Evolutionary conservation across 2,797 vertebrate genomes (phyloP).

Genomic region (Distichodus sexfasciatus): DNA sequence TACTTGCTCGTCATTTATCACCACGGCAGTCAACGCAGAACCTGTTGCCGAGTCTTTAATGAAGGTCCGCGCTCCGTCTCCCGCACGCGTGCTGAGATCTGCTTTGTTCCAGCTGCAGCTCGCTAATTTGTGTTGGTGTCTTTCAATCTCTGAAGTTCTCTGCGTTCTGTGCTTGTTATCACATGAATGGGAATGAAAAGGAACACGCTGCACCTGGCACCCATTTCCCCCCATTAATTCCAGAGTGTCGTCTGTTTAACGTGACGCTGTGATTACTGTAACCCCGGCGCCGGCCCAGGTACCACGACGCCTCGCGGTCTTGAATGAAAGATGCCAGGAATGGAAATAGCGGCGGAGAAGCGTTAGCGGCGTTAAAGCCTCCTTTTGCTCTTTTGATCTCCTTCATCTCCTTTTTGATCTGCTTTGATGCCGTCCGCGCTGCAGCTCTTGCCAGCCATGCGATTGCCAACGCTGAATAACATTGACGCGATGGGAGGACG

Average conservation of each 20-base stretch:
- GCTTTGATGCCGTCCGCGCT: background rate
- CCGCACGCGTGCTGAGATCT: background rate
- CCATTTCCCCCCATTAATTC: background rate
- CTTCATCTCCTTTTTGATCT: constrained; percentile 9
- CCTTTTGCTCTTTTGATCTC: background rate
- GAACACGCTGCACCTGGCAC: background rate
- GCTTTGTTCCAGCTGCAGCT: background rate
- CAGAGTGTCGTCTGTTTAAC: constrained; percentile 3
- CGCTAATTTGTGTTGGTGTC: background rate
- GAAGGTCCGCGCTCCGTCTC: background rate
- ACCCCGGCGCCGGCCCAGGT: background rate
- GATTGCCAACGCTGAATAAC: background rate
- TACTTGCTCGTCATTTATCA: too few relatives aligned
- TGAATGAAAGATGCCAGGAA: too few relatives aligned
- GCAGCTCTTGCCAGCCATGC: background rate
- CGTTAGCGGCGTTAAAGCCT: background rate
- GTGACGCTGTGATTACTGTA: background rate
- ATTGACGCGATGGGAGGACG: background rate
- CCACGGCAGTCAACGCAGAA: too few relatives aligned
- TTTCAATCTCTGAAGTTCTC: background rate
- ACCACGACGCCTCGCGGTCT: too few relatives aligned
- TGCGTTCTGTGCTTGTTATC: background rate
- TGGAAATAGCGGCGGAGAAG: background rate
- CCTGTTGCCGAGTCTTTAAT: background rate
- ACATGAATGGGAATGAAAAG: constrained; percentile 9